Conservation (phyloP, 2,888 invertebrate genomes). For the Netelia inedita region DNA sequence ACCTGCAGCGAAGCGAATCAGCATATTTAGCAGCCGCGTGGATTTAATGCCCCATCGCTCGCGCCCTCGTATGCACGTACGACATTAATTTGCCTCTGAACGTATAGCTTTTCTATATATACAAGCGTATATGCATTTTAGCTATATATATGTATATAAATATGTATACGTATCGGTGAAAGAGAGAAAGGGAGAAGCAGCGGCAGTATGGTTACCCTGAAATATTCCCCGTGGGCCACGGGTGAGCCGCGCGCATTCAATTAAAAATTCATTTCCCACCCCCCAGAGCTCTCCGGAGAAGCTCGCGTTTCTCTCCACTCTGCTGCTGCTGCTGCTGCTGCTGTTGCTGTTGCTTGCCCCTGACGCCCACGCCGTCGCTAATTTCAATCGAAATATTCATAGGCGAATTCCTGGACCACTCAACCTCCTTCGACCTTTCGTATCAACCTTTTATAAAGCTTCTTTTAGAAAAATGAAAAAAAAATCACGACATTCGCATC, state of each 20-base stretch:
- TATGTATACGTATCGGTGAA: constrained; percentile 54
- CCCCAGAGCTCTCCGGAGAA: not conserved
- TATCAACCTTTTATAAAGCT: not conserved
- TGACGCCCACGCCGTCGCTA: constrained; percentile 63
- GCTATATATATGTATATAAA: constrained; percentile 43
- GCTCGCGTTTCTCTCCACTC: constrained; percentile 23
- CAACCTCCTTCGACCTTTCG: constrained; percentile 22
- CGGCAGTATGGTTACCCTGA: constrained; percentile 31
- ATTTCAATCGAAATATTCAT: constrained; percentile 70
- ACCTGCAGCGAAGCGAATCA: constrained; percentile 79
- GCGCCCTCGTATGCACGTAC: constrained; percentile 68
- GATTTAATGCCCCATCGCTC: constrained; percentile 75
- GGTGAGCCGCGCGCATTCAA: constrained; percentile 59
- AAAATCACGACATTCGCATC: not conserved
- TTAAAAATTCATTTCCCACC: constrained; percentile 68
- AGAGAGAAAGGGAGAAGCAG: constrained; percentile 36
- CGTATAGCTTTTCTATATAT: constrained; percentile 48
- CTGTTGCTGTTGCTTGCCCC: constrained; percentile 29
- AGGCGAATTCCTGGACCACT: constrained; percentile 53
- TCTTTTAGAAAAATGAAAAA: not conserved
- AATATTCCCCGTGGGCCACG: constrained; percentile 48
- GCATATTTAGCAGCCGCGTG: constrained; percentile 78
- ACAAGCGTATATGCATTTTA: constrained; percentile 24
- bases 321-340: constrained; percentile 1
- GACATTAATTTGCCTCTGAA: constrained; percentile 75